These are phyloP conservation scores for Allolobophora icterica DNA, from an alignment of 2,888 invertebrate genomes.

Conservation along the genomic window DNA sequence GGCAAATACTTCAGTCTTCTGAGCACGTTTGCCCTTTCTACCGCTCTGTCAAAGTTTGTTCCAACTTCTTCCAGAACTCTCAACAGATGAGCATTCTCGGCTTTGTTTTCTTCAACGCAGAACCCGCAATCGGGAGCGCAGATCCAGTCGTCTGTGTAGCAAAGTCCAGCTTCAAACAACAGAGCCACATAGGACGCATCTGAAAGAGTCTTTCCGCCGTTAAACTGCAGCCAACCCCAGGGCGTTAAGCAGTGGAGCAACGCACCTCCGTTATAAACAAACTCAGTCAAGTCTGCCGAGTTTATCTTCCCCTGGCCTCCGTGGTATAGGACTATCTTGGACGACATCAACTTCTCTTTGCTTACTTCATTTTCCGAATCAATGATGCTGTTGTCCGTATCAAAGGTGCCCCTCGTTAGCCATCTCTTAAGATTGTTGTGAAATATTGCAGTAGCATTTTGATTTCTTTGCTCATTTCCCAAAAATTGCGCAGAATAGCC, in stretches of 20 bases:
- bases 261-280: conserved; percentile 43
- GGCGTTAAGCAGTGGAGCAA: conserved; percentile 47
- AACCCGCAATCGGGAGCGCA: not conserved
- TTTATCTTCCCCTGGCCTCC: not conserved
- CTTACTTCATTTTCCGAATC: not conserved
- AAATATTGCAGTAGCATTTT: not conserved
- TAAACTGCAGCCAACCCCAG: conserved; percentile 48
- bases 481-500: conserved; percentile 28
- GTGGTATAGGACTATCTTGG: not conserved
- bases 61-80: not conserved
- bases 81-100: not conserved
- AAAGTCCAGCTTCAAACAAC: conserved; percentile 32
- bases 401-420: not conserved
- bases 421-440: conserved; percentile 36
- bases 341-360: not conserved
- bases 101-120: not conserved
- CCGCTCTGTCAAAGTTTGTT: not conserved
- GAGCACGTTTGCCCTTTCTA: not conserved
- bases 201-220: conserved; percentile 37
- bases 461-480: not conserved
- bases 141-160: conserved; percentile 34
- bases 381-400: not conserved
- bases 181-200: conserved; percentile 44
- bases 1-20: not conserved
- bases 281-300: conserved; percentile 9